Evolutionary conservation across 2,113 vertebrate species (phyloP).

Genomic region (Anarhynchus alexandrinus): DNA sequence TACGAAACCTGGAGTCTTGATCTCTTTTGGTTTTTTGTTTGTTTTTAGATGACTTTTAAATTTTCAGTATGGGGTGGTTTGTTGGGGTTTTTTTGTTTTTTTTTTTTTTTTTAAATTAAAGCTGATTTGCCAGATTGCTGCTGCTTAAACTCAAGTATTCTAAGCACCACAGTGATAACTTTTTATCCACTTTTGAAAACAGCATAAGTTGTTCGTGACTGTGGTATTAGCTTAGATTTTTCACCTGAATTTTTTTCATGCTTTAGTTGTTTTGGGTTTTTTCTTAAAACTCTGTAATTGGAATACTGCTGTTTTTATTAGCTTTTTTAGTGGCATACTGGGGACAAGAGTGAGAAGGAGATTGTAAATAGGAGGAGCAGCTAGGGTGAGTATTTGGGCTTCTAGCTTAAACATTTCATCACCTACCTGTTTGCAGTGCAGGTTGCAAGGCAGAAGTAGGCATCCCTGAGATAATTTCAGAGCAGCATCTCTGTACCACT

Average conservation of each 20-base stretch:
- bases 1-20: neutral
- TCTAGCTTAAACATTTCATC: neutral
- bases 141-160: neutral
- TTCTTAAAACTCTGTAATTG: neutral
- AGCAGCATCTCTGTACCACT: neutral
- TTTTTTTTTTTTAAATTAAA: neutral
- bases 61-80: rapidly evolving
- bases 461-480: neutral
- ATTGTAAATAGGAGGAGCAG: neutral
- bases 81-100: too few species aligned
- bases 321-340: neutral
- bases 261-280: neutral
- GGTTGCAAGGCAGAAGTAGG: neutral
- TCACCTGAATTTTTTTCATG: neutral
- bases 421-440: neutral
- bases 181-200: neutral
- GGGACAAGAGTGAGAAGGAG: neutral
- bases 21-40: neutral
- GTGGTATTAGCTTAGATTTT: neutral
- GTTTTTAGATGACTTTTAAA: neutral
- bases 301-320: neutral
- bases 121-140: neutral
- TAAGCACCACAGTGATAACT: neutral
- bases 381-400: neutral
- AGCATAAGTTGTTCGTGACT: neutral